phyloP scores from a whole-genome alignment of 2,888 invertebrate genomes.

The Zootermopsis nevadensis region DNA sequence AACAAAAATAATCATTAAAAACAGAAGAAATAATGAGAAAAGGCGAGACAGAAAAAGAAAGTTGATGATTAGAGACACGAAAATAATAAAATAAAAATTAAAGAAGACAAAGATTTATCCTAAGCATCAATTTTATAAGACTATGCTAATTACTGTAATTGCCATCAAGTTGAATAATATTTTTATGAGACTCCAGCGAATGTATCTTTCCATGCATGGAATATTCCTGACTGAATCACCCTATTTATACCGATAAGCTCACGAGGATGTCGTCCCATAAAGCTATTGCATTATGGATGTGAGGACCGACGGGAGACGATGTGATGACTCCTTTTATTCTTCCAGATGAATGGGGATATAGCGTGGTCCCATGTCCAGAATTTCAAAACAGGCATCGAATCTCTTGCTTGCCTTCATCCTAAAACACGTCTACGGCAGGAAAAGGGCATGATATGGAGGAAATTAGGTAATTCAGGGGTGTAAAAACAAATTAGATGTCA shows the following conservation, averaged over 20 bases:
- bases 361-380: background rate
- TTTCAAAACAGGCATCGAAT: background rate
- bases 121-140: too few species aligned
- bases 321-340: background rate
- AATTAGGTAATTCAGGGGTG: background rate
- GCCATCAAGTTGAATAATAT: too few species aligned
- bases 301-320: background rate
- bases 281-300: constrained; percentile 22
- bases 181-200: background rate
- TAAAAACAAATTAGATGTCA: constrained; percentile 15
- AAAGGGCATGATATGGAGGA: too few species aligned
- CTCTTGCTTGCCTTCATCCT: background rate
- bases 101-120: too few species aligned
- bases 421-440: too few species aligned
- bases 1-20: too few species aligned
- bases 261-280: too few species aligned
- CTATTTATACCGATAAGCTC: background rate
- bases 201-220: background rate
- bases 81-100: too few species aligned
- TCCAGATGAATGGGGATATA: constrained; percentile 24
- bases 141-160: too few species aligned
- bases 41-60: too few species aligned
- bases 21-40: too few species aligned
- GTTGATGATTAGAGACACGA: too few species aligned
- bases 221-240: background rate